phyloP scores from a whole-genome alignment of 2,888 invertebrate genomes.

The Plemyria rubiginata region DNA sequence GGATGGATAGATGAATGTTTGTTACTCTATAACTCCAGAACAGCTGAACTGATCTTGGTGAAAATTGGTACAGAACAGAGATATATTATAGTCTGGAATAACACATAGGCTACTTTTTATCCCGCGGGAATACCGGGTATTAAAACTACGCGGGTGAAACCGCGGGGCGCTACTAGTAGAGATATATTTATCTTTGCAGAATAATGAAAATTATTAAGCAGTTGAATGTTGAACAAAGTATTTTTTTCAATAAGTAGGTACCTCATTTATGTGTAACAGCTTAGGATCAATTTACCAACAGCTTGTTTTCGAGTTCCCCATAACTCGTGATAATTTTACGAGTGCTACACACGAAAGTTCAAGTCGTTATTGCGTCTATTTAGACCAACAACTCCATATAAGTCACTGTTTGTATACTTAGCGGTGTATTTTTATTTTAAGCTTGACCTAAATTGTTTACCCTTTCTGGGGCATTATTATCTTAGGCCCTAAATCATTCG shows the following conservation, averaged over 20 bases:
- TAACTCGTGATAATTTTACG: conserved; percentile 77
- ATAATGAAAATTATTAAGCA: too few species aligned
- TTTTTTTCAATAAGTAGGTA: conserved; percentile 11
- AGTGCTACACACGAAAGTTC: conserved; percentile 74
- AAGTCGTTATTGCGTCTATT: conserved; percentile 57
- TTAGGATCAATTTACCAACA: conserved; percentile 71
- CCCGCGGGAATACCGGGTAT: too few species aligned
- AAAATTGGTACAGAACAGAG: too few species aligned
- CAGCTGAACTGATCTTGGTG: too few species aligned
- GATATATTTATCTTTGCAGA: too few species aligned
- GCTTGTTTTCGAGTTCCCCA: conserved; percentile 71
- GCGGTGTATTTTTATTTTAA: conserved; percentile 47
- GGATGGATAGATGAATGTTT: too few species aligned
- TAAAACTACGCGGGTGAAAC: too few species aligned
- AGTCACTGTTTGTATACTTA: conserved; percentile 32
- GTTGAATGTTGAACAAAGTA: neutral
- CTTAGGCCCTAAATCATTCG: conserved; percentile 46
- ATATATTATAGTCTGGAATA: too few species aligned
- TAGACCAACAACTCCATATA: conserved; percentile 40
- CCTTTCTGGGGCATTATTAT: conserved; percentile 44
- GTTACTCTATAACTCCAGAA: too few species aligned
- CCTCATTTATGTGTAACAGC: conserved; percentile 39
- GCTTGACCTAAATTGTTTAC: conserved; percentile 57
- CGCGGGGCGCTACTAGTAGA: too few species aligned
- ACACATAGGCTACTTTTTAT: too few species aligned